phyloP scores from a whole-genome alignment of 1,140 invertebrate species.

The Coelopa frigida region DNA sequence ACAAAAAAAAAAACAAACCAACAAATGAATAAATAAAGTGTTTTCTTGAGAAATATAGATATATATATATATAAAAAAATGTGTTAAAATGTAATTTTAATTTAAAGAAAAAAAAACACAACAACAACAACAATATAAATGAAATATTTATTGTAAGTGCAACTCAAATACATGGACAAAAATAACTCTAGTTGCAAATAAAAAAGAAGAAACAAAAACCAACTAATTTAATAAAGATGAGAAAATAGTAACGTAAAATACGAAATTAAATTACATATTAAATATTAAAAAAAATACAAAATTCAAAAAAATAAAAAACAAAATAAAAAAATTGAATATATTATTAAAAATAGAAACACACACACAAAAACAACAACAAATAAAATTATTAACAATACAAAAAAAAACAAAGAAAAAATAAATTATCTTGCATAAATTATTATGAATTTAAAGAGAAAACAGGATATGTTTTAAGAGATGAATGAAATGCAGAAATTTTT shows the following conservation, averaged over 20 bases:
- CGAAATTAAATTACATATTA: constrained; percentile 6
- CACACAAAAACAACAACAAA: constrained; percentile 3
- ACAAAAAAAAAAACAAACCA: constrained; percentile 2
- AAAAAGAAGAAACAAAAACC: constrained; percentile 1
- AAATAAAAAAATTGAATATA: constrained; percentile 3
- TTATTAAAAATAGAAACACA: constrained; percentile 10
- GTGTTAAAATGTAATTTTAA: too few relatives aligned
- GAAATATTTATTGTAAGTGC: too few relatives aligned
- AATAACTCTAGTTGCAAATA: too few relatives aligned
- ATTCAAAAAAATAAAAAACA: constrained; percentile 1
- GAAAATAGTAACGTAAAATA: not conserved
- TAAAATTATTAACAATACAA: constrained; percentile 4
- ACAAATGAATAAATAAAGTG: not conserved
- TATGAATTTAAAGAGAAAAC: constrained; percentile 5
- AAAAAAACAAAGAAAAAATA: constrained; percentile 5
- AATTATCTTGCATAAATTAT: constrained; percentile 9
- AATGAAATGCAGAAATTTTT: constrained; percentile 35
- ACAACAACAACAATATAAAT: too few relatives aligned
- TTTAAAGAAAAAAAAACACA: too few relatives aligned
- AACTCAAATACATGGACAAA: too few relatives aligned
- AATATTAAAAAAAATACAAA: constrained; percentile 7
- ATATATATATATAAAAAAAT: too few relatives aligned
- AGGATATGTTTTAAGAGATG: constrained; percentile 15
- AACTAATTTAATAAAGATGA: constrained; percentile 8
- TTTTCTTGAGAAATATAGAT: too few relatives aligned